Percentiles rank a stretch among this genome's conserved stretches.
Conservation (phyloP, 2,797 vertebrate species). For the Psittacula derbiana region DNA sequence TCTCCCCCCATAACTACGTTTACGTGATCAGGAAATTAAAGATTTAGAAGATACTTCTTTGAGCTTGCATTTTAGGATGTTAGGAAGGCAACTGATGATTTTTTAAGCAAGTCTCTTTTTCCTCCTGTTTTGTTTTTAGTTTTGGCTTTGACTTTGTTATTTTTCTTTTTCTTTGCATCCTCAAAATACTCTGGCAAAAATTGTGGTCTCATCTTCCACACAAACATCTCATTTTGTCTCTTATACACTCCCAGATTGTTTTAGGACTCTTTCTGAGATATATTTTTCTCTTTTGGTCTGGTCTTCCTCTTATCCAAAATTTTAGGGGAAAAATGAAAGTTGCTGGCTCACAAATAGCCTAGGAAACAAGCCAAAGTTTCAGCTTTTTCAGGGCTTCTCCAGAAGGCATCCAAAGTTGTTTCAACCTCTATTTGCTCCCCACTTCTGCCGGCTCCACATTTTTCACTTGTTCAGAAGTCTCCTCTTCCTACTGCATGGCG, state of each 20-base stretch:
- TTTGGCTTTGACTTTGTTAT: background rate
- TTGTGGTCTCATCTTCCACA: background rate
- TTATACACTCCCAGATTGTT: background rate
- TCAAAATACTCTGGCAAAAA: background rate
- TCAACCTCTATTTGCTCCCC: background rate
- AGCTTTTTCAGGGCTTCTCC: slow-evolving; percentile 21
- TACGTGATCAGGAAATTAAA: background rate
- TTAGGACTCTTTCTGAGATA: background rate
- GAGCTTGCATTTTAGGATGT: background rate
- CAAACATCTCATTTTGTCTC: background rate
- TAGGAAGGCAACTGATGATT: background rate
- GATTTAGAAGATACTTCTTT: background rate
- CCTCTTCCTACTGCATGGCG: background rate
- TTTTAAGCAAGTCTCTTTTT: background rate
- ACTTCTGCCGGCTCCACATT: background rate
- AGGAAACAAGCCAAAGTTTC: slow-evolving; percentile 6
- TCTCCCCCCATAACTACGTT: background rate
- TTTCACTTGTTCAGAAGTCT: background rate
- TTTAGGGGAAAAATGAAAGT: background rate
- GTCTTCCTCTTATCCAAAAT: background rate
- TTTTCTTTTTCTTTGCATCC: background rate
- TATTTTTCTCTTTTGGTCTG: background rate
- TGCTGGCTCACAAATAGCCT: background rate
- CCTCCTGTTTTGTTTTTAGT: background rate
- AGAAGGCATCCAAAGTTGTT: slow-evolving; percentile 29